Conservation (phyloP, 1,140 invertebrate genomes). For the Tenebrio molitor region DNA sequence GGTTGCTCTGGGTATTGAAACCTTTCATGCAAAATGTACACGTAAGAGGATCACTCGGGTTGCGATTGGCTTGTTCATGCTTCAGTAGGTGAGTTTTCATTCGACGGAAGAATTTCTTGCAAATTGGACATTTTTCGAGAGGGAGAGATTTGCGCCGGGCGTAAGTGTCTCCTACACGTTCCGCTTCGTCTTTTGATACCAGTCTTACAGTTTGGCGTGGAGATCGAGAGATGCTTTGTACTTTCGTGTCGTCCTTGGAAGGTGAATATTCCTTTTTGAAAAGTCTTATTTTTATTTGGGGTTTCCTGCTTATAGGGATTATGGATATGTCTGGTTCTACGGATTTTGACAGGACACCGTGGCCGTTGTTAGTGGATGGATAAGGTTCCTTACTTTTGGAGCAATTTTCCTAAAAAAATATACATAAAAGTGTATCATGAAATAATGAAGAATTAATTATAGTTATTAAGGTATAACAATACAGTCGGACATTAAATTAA, state of each 20-base stretch:
- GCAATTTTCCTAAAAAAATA: conserved; percentile 18
- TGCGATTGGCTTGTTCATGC: conserved; percentile 57
- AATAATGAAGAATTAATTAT: too few species aligned
- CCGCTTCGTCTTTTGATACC: conserved; percentile 58
- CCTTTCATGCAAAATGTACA: conserved; percentile 62
- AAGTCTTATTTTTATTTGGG: conserved; percentile 55
- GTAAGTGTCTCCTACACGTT: conserved; percentile 55
- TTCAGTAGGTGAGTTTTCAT: conserved; percentile 63
- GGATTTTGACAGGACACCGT: conserved; percentile 29
- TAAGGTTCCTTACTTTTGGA: neutral
- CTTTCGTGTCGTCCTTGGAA: conserved; percentile 43
- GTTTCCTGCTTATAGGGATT: conserved; percentile 56
- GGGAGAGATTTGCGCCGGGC: conserved; percentile 61
- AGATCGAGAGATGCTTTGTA: conserved; percentile 44
- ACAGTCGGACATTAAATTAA: too few species aligned
- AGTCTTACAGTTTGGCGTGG: conserved; percentile 54
- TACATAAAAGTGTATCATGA: too few species aligned
- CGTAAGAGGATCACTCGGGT: conserved; percentile 56
- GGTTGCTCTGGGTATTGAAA: conserved; percentile 62
- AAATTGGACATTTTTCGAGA: conserved; percentile 64
- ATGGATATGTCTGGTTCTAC: conserved; percentile 59
- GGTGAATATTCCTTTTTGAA: conserved; percentile 51
- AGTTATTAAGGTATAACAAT: too few species aligned
- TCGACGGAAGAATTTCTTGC: conserved; percentile 63
- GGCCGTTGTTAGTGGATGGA: neutral